Evolutionary conservation across 2,888 invertebrate species (phyloP), one percentile per base, ranked within the genome.

Genomic region (Alloscopus bannaensis): DNA sequence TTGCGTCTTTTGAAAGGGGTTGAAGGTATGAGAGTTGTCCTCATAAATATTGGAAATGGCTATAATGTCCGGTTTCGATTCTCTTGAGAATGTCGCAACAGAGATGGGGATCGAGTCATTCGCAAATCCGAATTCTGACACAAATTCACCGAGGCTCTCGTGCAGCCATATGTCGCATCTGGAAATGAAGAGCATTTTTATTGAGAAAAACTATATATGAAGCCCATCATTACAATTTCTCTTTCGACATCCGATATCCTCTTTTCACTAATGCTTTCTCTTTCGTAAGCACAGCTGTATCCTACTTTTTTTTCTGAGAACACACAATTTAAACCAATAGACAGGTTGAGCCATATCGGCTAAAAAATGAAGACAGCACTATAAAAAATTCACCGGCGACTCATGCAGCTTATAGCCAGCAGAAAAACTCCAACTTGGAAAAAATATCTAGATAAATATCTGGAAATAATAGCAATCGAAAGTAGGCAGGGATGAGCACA

Each of bases 131-230:
- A 86, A 86, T 76, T 86, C 86, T 16, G 84, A 85, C 59, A 85
- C 84, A 60, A 85, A 86, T 73, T 85, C 85, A 22, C 84, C 83
- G 20, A 84, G 79, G 68, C 84, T 84, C 68, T 86, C 84, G 47
- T 86, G 86, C 8, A 85, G 83, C 86, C 86, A 86, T 75, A 86
- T 86, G 81, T 84, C 84, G 80, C 84, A 85, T 69, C 81, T 81
- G 55, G 26, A 69, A 73, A 71, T 47, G 24, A 71, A 78, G 59
- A 65, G 50, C n/a, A n/a, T n/a, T n/a, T n/a, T n/a, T 66, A 71
- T 57, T 47, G 47, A 64, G 59, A 71, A 47, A n/a, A n/a, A n/a
- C n/a, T 45, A 69, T 13, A n/a, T 13, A 31, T 71, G 55, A 69
- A 69, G 47, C 45, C 31, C 22, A 29, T 55, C 62, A 68, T 62